Conservation (phyloP, 2,888 invertebrate species). For the Lycaena phlaeas region DNA sequence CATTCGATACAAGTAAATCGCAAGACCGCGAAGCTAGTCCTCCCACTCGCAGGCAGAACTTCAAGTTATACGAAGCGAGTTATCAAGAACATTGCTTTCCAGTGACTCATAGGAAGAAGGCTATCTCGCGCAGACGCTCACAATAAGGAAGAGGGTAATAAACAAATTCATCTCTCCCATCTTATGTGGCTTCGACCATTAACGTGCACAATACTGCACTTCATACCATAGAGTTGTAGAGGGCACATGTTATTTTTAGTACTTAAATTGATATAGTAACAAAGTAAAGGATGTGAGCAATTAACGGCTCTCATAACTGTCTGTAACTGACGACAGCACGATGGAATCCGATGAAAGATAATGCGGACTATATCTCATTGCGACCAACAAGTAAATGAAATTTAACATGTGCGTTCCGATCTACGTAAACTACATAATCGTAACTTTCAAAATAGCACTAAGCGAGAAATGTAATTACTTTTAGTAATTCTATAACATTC, state of each 20-base stretch:
- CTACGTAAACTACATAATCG: too few relatives aligned
- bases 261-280: slow-evolving; percentile 64
- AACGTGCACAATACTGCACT: slow-evolving; percentile 71
- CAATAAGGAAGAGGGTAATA: slow-evolving; percentile 73
- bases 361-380: too few relatives aligned
- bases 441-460: too few relatives aligned
- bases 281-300: slow-evolving; percentile 67
- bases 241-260: slow-evolving; percentile 62
- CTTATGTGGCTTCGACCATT: slow-evolving; percentile 66
- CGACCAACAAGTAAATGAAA: too few relatives aligned
- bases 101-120: slow-evolving; percentile 72
- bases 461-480: too few relatives aligned
- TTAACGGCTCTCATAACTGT: slow-evolving; percentile 49
- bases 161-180: slow-evolving; percentile 71
- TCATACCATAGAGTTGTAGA: slow-evolving; percentile 51
- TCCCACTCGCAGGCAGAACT: slow-evolving; percentile 38
- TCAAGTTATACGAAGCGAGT: slow-evolving; percentile 56
- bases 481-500: too few relatives aligned
- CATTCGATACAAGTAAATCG: slow-evolving; percentile 8
- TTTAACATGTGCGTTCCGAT: too few relatives aligned
- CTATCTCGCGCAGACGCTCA: slow-evolving; percentile 69
- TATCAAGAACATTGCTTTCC: slow-evolving; percentile 67
- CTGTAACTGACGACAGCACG: slow-evolving; percentile 15
- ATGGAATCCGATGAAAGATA: slow-evolving; percentile 17
- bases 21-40: slow-evolving; percentile 25